phyloP scores from a whole-genome alignment of 2,113 vertebrate species.

The Himantopus leucocephalus region DNA sequence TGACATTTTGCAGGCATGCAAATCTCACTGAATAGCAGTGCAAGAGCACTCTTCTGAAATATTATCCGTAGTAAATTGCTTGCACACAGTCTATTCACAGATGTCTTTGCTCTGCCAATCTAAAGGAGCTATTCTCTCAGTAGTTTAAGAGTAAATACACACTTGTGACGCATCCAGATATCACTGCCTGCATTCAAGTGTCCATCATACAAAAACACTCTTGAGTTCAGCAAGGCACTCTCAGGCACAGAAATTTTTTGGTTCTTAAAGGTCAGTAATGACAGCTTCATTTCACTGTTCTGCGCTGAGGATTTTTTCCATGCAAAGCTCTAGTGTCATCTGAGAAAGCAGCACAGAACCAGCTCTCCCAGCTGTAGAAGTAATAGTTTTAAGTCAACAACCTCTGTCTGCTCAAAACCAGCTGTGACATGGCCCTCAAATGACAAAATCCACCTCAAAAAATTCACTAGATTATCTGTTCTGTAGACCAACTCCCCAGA shows the following conservation, averaged over 20 bases:
- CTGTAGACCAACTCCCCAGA: background rate
- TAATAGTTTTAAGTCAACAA: background rate
- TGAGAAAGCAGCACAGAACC: background rate
- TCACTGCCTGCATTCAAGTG: background rate
- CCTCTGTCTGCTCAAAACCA: background rate
- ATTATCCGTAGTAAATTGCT: background rate
- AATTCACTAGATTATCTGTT: background rate
- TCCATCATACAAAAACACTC: background rate
- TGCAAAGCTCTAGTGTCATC: background rate
- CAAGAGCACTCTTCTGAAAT: background rate
- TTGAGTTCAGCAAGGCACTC: background rate
- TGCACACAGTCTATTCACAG: background rate
- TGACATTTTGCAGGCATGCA: conserved; percentile 54
- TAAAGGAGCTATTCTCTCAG: background rate
- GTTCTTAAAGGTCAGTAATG: background rate
- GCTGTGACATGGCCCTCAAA: background rate
- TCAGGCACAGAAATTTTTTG: background rate
- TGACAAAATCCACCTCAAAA: background rate
- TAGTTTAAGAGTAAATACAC: background rate
- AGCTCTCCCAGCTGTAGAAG: background rate
- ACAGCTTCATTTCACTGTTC: background rate
- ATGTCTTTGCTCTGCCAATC: background rate
- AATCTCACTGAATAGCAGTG: background rate
- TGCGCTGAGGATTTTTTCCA: background rate
- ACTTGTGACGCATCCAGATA: background rate